These are phyloP conservation scores for Zaprionus taronus DNA, from an alignment of 1,140 invertebrate genomes.

Conservation along the genomic window DNA sequence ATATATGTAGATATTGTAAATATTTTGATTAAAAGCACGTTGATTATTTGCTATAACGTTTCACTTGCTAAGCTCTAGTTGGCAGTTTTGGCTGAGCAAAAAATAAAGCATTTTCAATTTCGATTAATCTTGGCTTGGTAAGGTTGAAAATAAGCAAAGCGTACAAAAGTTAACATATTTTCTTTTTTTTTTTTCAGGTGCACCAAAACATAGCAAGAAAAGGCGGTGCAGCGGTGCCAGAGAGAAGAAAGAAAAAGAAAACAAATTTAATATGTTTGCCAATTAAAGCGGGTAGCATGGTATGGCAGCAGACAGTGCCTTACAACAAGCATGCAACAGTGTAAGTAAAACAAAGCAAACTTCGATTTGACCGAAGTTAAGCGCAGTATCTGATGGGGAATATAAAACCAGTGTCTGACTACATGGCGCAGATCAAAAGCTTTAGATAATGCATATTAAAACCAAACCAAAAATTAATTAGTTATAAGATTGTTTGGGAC, in stretches of 20 bases:
- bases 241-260: not conserved
- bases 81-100: conserved; percentile 17
- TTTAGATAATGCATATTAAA: not conserved
- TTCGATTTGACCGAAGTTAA: conserved; percentile 4
- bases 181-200: conserved; percentile 9
- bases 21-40: conserved; percentile 41
- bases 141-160: conserved; percentile 9
- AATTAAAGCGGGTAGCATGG: conserved; percentile 25
- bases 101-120: conserved; percentile 59
- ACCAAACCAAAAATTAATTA: not conserved
- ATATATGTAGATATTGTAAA: conserved; percentile 17
- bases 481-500: no score
- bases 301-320: conserved; percentile 28
- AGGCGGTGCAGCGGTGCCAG: conserved; percentile 8
- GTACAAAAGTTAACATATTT: not conserved
- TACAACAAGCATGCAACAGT: conserved; percentile 42
- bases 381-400: not conserved
- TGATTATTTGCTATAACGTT: conserved; percentile 19
- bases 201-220: conserved; percentile 22
- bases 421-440: not conserved
- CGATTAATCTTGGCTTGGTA: conserved; percentile 51
- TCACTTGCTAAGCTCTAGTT: conserved; percentile 20
- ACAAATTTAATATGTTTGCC: conserved; percentile 9
- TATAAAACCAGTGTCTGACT: not conserved
- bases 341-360: not conserved